Evolutionary conservation across 2,797 vertebrate genomes (phyloP).

Genomic region (Rhabdophis nuchalis): DNA sequence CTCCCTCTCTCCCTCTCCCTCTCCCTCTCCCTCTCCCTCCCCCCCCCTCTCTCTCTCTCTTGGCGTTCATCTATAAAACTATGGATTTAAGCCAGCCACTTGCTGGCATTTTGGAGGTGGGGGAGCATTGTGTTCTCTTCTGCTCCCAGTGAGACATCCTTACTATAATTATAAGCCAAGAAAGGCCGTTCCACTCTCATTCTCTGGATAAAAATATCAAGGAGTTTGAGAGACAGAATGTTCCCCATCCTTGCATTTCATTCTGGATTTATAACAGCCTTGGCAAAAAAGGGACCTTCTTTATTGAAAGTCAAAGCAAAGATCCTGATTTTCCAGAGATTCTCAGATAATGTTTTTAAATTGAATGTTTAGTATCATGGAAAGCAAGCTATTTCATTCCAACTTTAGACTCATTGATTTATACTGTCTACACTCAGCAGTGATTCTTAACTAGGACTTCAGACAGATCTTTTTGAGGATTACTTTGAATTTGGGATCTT

Average conservation of each 20-base stretch:
- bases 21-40: too few species aligned
- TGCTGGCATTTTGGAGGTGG: not conserved
- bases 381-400: not conserved
- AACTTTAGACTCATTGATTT: not conserved
- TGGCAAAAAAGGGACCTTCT: rapidly evolving
- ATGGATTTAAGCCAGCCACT: not conserved
- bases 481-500: not conserved
- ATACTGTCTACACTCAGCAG: not conserved
- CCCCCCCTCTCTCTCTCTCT: not conserved
- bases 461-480: not conserved
- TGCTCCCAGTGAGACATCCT: rapidly evolving
- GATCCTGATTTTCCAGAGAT: not conserved
- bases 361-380: not conserved
- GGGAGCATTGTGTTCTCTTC: rapidly evolving
- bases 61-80: not conserved
- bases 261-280: not conserved
- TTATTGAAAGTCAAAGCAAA: not conserved
- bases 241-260: not conserved
- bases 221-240: not conserved
- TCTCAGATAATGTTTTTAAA: constrained; percentile 2
- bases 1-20: too few species aligned
- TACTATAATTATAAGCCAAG: not conserved
- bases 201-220: not conserved
- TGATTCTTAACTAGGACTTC: not conserved
- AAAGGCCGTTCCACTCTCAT: rapidly evolving